Evolutionary conservation across 64 coral and sea anemone genomes (phyloP), one percentile per base, ranked within the genome.

Genomic region (Stichodactyla mertensii): DNA sequence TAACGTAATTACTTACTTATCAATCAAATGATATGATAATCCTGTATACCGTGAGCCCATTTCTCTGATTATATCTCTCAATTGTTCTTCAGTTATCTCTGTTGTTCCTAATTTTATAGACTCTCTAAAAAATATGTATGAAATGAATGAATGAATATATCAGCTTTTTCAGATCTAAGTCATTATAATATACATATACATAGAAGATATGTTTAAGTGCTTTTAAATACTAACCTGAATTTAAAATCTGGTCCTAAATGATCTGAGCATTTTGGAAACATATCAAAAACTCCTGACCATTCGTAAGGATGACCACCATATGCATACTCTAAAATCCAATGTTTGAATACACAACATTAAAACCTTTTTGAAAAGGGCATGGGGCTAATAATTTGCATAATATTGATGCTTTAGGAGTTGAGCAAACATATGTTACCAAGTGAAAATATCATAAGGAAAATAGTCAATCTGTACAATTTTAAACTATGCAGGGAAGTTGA

Each of bases 211-310:
- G 10, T 71, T 16, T 71, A 8, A 22, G 8, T 71, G 67, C 7
- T 12, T 54, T 16, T 20, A 81, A 19, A 23, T 54, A 91, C 79
- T 27, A 64, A 96, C 94, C 94, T 86, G 51, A 93, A 96, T 81
- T 96, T 96, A 79, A 96, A 96, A 69, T 96, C 94, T 7, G 91
- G 87, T 87, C 94, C 94, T 79, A 96, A 83, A 57, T 77, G 66
- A 26, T 96, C 88, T 15, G 86, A 79, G 57, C 86, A 85, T 62
- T 85, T 96, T 55, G 91, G 91, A 24, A 15, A 78, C 94, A 96
- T 96, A 51, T 96, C 91, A 96, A 96, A 96, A 55, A 96, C 85
- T 7, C 94, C 94, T 90, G 94, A 89, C 91, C 91, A 92, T 69
- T 93, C 86, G 27, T 90, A 90, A 36, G 94, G 88, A 58, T 96